phyloP scores from a whole-genome alignment of 2,797 vertebrate genomes.

The Xiphophorus birchmanni region DNA sequence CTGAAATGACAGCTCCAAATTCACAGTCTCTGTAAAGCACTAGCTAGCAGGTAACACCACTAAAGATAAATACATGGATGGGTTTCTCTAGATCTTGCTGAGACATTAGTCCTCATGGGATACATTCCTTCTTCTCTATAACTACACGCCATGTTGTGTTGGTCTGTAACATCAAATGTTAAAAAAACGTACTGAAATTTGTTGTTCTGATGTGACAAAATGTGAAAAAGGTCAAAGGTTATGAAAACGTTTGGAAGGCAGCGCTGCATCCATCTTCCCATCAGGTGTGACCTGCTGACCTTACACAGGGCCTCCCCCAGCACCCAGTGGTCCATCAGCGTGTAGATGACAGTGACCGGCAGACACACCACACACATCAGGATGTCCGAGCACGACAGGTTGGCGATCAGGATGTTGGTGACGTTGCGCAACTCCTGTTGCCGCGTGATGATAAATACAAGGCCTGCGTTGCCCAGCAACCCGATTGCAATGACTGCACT shows the following conservation, averaged over 20 bases:
- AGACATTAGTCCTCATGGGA: too few species aligned
- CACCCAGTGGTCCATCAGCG: constrained; percentile 86
- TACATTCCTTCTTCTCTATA: too few species aligned
- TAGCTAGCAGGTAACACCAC: too few species aligned
- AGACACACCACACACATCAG: constrained; percentile 85
- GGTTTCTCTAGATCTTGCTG: too few species aligned
- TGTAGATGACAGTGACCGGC: constrained; percentile 84
- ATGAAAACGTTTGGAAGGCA: not conserved
- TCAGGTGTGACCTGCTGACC: constrained; percentile 49
- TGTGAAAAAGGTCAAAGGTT: not conserved
- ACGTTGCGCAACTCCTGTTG: constrained; percentile 84
- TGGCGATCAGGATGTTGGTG: constrained; percentile 86
- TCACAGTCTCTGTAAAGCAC: not conserved
- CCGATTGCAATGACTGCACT: constrained; percentile 81
- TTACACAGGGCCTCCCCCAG: constrained; percentile 83
- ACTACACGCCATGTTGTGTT: not conserved
- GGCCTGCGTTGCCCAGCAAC: constrained; percentile 82
- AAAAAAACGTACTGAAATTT: not conserved
- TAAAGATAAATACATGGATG: too few species aligned
- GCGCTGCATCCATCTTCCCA: not conserved
- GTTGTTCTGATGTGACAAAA: not conserved
- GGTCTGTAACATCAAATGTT: not conserved
- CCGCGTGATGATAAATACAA: constrained; percentile 82
- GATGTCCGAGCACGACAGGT: constrained; percentile 85
- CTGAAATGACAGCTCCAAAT: not conserved